These are phyloP conservation scores for Catajapyx aquilonaris DNA, from an alignment of 1,140 invertebrate genomes.

Conservation along the genomic window DNA sequence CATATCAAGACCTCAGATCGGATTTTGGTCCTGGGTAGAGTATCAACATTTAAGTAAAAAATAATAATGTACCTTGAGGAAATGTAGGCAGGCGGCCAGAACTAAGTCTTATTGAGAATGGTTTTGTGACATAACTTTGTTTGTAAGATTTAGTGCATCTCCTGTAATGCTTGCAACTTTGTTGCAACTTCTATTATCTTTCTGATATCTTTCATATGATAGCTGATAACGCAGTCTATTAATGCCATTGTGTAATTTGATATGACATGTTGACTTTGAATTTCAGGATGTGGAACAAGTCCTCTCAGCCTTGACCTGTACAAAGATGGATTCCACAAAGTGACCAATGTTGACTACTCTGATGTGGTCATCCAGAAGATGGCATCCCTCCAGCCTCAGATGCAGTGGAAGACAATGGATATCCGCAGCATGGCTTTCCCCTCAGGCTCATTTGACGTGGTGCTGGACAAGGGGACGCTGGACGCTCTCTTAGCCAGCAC, in stretches of 20 bases:
- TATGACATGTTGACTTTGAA: too few relatives aligned
- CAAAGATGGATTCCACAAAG: conserved; percentile 20
- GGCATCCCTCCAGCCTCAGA: conserved; percentile 11
- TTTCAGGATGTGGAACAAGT: background rate
- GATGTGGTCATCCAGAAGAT: conserved; percentile 24
- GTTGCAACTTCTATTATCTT: too few relatives aligned
- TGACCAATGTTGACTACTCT: conserved; percentile 27
- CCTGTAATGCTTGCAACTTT: too few relatives aligned
- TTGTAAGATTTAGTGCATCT: too few relatives aligned
- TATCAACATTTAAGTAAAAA: too few relatives aligned
- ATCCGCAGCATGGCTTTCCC: conserved; percentile 18
- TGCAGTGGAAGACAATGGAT: conserved; percentile 22
- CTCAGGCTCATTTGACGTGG: conserved; percentile 21
- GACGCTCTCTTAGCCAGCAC: conserved; percentile 26
- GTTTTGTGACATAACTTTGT: too few relatives aligned
- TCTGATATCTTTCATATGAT: too few relatives aligned
- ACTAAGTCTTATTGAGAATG: too few relatives aligned
- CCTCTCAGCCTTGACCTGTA: conserved; percentile 17
- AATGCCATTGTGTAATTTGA: too few relatives aligned
- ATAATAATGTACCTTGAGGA: too few relatives aligned
- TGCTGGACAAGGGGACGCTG: conserved; percentile 29
- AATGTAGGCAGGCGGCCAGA: too few relatives aligned
- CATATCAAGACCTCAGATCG: background rate
- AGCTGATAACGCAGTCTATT: too few relatives aligned
- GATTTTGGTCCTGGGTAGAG: background rate